Evolutionary conservation across 1,140 invertebrate genomes (phyloP), one percentile per base, ranked within the genome.

Genomic region (Halesus radiatus): DNA sequence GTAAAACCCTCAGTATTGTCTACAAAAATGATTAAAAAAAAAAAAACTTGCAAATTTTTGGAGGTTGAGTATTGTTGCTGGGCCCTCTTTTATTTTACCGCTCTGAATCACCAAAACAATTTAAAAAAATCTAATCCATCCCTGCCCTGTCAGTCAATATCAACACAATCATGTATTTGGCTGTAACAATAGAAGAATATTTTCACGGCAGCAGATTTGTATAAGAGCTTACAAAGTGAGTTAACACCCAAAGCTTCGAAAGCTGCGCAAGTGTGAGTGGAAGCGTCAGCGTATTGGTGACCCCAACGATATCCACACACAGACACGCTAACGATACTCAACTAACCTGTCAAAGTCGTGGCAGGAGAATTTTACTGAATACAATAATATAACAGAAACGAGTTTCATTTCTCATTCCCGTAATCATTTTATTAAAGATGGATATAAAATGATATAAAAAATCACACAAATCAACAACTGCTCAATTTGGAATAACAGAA

Each of bases 91-190:
- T n/a, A n/a, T 45, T 45, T 45, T 45, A 45, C 8, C 37, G 37
- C 8, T 1, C 8, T 37, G 32, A 8, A 4, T 37, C 3, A 7
- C 32, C 3, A 8, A 7, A 4, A 8, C 7, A 37, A 7, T 45
- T 45, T 1, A 37, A 37, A 37, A 6, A 37, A 37, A 26, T 26
- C n/a, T n/a, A 3, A 70, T 77, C 15, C 76, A 53, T 37, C 60
- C 58, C 76, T 64, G 60, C 20, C 18, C 32, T 74, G 53, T 52
- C 70, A 66, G 37, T 80, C 79, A 76, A 80, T 80, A 80, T 68
- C 58, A 68, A 66, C 73, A 80, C 72, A 75, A 76, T 80, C 56
- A 80, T 80, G 64, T 75, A 80, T 76, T 80, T 76, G 66, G 3
- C 32, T 80, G 15, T 50, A 80, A 80, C 72, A 80, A 80, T 54